Percentiles rank a stretch among this genome's conserved stretches.
Evolutionary conservation across 2,113 vertebrate genomes (phyloP).

Genomic region (Eupsittula cactorum): DNA sequence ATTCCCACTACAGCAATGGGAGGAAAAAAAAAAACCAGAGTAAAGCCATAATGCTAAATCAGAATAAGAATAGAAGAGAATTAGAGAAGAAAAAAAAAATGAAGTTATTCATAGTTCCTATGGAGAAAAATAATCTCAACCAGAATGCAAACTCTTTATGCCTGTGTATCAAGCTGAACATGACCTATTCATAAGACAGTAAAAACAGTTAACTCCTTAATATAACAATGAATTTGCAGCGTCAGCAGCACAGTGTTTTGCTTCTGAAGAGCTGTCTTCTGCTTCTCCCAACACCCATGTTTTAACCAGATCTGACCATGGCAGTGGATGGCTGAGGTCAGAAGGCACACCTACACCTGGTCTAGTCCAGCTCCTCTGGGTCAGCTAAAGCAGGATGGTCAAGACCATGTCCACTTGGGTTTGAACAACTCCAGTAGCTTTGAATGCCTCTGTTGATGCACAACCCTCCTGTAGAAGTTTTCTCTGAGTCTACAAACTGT

Average conservation of each 20-base stretch:
- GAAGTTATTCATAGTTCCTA: neutral
- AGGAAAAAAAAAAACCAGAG: neutral
- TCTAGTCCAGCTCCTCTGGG: accelerated
- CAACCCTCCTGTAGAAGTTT: neutral
- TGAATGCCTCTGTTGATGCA: neutral
- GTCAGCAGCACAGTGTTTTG: neutral
- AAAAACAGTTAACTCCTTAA: neutral
- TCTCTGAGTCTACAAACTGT: neutral
- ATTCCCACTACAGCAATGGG: neutral
- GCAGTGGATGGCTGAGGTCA: neutral
- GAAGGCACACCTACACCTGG: neutral
- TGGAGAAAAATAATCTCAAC: neutral
- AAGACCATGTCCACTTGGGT: accelerated
- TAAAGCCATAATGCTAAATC: neutral
- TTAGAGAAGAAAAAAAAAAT: neutral
- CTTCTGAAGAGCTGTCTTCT: neutral
- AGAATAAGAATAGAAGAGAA: neutral
- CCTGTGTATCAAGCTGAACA: neutral
- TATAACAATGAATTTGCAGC: neutral
- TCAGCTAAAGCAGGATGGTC: neutral
- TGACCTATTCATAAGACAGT: neutral
- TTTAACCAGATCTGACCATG: accelerated
- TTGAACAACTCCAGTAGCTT: neutral
- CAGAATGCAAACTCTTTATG: neutral
- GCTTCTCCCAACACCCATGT: neutral